Evolutionary conservation across 2,888 invertebrate genomes (phyloP).

Genomic region (Tenthredo livida): DNA sequence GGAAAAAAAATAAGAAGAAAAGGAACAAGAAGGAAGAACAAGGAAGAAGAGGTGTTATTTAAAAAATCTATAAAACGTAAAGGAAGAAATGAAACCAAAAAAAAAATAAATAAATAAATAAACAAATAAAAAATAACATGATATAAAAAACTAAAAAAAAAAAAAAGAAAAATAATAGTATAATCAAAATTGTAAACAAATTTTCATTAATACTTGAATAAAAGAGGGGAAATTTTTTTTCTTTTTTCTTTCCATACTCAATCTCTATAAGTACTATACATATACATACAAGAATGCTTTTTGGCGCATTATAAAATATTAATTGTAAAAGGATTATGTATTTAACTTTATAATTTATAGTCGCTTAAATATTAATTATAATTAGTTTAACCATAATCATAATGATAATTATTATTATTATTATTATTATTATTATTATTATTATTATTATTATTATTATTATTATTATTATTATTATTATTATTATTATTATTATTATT

Average conservation of each 20-base stretch:
- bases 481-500: not conserved
- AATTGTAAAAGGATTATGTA: not conserved
- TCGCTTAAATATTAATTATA: not conserved
- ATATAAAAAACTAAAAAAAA: not conserved
- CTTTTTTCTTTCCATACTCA: not conserved
- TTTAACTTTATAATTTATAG: not conserved
- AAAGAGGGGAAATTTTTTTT: not conserved
- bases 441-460: not conserved
- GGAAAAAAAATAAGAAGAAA: not conserved
- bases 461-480: not conserved
- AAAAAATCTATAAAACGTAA: constrained; percentile 16
- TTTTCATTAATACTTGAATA: not conserved
- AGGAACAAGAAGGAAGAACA: too few species aligned
- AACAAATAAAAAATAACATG: constrained; percentile 1
- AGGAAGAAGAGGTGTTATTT: not conserved
- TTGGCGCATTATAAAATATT: not conserved
- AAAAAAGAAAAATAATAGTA: not conserved
- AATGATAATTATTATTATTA: not conserved
- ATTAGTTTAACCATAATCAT: not conserved
- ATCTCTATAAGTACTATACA: not conserved
- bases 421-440: not conserved
- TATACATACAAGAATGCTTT: not conserved
- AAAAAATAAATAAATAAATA: constrained; percentile 19
- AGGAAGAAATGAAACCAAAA: not conserved
- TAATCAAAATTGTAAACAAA: constrained; percentile 45